phyloP scores from a whole-genome alignment of 2,113 vertebrate species.

The Hassar affinis region DNA sequence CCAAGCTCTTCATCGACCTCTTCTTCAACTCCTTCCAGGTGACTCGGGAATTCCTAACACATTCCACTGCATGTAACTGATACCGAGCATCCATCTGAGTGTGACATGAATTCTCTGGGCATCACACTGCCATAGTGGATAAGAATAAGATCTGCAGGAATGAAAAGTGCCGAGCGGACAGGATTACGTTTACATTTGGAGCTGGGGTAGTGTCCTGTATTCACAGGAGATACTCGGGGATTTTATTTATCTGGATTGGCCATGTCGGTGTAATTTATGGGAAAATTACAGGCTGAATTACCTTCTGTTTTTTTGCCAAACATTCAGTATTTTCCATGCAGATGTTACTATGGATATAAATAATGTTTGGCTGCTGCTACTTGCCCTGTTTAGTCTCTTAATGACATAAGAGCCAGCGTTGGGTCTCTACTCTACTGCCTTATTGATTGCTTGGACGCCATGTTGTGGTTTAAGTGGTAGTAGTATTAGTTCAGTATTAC shows the following conservation, averaged over 20 bases:
- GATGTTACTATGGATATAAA: neutral
- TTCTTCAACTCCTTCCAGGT: constrained; percentile 96
- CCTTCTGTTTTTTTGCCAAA: neutral
- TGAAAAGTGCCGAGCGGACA: neutral
- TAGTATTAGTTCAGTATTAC: neutral
- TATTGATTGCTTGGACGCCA: neutral
- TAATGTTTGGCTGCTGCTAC: neutral
- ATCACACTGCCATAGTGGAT: neutral
- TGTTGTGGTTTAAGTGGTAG: neutral
- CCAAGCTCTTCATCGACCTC: constrained; percentile 91
- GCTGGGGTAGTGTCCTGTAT: neutral
- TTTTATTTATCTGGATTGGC: neutral
- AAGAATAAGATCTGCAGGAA: neutral
- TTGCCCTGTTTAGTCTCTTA: neutral
- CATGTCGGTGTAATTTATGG: neutral
- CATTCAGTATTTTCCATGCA: neutral
- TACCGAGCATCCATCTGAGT: neutral
- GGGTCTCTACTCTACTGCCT: neutral
- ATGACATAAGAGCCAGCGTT: neutral
- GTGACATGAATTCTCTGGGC: neutral
- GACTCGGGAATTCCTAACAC: neutral
- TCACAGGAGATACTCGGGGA: neutral
- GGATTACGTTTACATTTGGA: neutral
- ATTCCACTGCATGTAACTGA: neutral
- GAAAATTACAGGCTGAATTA: neutral